These are phyloP conservation scores for Hypomesus transpacificus DNA, from an alignment of 2,113 vertebrate genomes.

Conservation along the genomic window DNA sequence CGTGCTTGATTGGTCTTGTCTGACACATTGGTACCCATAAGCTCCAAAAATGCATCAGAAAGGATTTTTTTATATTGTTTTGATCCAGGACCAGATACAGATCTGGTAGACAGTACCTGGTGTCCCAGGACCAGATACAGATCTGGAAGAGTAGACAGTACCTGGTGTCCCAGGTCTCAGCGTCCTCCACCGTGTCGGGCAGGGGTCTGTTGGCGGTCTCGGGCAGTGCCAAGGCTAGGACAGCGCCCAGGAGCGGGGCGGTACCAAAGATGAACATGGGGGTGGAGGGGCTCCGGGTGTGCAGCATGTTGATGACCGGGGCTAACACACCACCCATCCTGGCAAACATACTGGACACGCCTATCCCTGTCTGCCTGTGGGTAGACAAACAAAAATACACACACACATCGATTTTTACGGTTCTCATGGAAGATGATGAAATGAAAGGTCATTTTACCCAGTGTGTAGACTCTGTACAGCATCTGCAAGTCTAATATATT, in stretches of 20 bases:
- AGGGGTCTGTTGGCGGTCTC: constrained; percentile 73
- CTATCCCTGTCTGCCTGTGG: constrained; percentile 79
- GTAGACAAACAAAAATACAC: constrained; percentile 9
- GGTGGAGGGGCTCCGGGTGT: constrained; percentile 49
- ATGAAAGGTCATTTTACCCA: no score
- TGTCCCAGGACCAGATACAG: not conserved
- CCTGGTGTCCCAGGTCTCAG: constrained; percentile 65
- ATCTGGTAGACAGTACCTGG: not conserved
- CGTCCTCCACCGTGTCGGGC: constrained; percentile 73
- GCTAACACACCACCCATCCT: constrained; percentile 75
- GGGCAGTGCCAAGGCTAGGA: constrained; percentile 67
- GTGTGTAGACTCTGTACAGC: no score
- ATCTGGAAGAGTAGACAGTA: constrained; percentile 1
- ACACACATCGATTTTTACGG: not conserved
- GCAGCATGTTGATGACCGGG: constrained; percentile 69
- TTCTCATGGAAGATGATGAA: no score
- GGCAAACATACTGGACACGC: constrained; percentile 72
- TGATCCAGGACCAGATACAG: not conserved
- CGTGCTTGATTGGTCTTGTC: no score
- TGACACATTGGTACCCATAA: no score
- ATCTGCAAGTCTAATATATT: no score
- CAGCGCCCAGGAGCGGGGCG: constrained; percentile 67
- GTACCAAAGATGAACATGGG: constrained; percentile 71
- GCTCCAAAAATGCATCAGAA: no score
- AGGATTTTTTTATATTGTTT: no score